Evolutionary conservation across 2,888 invertebrate genomes (phyloP), one percentile per base, ranked within the genome.

Genomic region (Aelia acuminata): DNA sequence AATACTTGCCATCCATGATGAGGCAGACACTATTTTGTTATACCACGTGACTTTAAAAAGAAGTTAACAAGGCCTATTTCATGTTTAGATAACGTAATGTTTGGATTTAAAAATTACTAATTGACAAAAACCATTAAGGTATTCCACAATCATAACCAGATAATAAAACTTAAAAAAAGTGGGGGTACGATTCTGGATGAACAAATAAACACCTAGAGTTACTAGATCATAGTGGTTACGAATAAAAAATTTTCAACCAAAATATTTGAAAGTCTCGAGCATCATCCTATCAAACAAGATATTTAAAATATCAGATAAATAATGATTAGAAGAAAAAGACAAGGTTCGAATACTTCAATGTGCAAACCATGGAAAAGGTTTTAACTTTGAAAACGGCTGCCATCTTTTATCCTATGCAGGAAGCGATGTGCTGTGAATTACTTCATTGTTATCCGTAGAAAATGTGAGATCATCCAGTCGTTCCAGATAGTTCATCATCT

Each of bases 1-100:
- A 87, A 70, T 70, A 87, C 89, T 89, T 84, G 63, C 85, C 88
- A 80, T 70, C 85, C 86, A 85, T 88, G 85, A 86, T 88, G 88
- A 88, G 88, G 87, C 63, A 84, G 70, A 80, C 15, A 49, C 26
- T 39, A 50, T 88, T 75, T 88, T 39, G 50, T 80, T 84, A 22
- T 39, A 88, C 84, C 88, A 88, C 88, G 88, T 88, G 88, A 88
- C 88, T 88, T 75, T 49, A 8, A 31, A 49, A 35, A 84, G 1
- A 50, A 49, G 75, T 50, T 35, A 87, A 87, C 70, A 87, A 87
- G 47, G 35, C 43, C 63, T 87, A 70, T 57, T 87, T 87, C 87
- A 87, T 87, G 39, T 31, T 75, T 48, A 39, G 57, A 85, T 43
- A 43, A 43, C 22, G n/a, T n/a, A 80, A 8, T 43, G 10, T 43